Evolutionary conservation across 2,888 invertebrate genomes (phyloP), one percentile per base, ranked within the genome.

Genomic region (Ectropis crepuscularia): DNA sequence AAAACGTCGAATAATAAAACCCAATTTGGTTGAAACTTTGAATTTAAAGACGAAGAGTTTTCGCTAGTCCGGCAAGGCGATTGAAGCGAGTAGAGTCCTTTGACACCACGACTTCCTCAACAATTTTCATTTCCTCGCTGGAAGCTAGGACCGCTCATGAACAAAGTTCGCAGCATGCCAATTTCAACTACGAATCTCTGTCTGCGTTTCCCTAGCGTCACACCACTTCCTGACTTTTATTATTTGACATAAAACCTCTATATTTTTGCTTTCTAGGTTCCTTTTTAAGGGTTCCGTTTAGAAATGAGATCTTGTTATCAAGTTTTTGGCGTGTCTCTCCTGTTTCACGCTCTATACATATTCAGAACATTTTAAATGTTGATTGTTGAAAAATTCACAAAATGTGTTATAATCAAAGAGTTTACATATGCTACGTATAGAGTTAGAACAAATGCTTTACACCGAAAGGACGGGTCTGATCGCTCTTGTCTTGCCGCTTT

Each of bases 41-140:
- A 28, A 4, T 37, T 37, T 11, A 10, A 6, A 49, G 9, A n/a
- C 70, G 66, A 63, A 62, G 68, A 10, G 5, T 42, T 28, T n/a
- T 28, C 10, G 16, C 75, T 80, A 76, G 76, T 75, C 75, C 75
- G 75, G 76, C 80, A 78, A 76, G 82, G 79, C 81, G 80, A 82
- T 78, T 79, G 77, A 77, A 80, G 76, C 75, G 79, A 80, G 51
- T 28, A 11, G 38, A 39, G 74, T 77, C 80, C 82, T 86, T 85
- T 86, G 85, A 84, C 74, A 81, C 77, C 77, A 72, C 75, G 79
- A 86, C 85, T 88, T 85, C 80, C 83, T 75, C 73, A 88, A 88
- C 87, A 88, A 88, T 88, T 88, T 88, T 86, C 85, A 88, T 88
- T 87, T 87, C 82, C 85, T 80, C 78, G 64, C 74, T 77, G 74